Evolutionary conservation across 2,113 vertebrate genomes (phyloP).

Genomic region (Herpetotheres cachinnans): DNA sequence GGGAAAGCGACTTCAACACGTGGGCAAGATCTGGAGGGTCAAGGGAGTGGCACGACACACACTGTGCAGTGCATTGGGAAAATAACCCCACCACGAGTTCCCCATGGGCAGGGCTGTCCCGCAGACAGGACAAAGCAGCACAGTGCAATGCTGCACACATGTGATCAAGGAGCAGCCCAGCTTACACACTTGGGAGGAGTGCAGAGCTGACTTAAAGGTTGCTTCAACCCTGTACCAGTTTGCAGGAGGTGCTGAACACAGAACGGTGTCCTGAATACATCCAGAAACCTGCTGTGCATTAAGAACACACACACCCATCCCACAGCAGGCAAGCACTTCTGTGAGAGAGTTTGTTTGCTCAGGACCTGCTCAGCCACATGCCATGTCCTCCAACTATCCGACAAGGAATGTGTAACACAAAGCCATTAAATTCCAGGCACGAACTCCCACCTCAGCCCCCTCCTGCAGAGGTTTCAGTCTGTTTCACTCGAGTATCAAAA

Average conservation of each 20-base stretch:
- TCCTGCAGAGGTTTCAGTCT: not conserved
- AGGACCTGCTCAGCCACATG: not conserved
- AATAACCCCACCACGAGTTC: not conserved
- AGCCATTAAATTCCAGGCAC: not conserved
- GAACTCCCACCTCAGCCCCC: not conserved
- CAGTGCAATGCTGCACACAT: fast-evolving
- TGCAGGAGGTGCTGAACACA: not conserved
- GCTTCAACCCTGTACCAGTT: not conserved
- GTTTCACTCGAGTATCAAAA: not conserved
- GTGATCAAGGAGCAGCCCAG: not conserved
- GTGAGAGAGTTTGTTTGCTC: not conserved
- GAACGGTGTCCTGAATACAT: not conserved
- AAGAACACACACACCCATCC: not conserved
- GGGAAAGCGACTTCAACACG: not conserved
- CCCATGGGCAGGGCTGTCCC: not conserved
- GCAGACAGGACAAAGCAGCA: not conserved
- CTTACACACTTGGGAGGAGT: fast-evolving
- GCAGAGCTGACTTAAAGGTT: not conserved
- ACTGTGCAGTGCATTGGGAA: fast-evolving
- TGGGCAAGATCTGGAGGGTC: not conserved
- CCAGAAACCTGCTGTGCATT: not conserved
- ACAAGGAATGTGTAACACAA: not conserved
- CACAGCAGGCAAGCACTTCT: not conserved
- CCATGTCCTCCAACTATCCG: not conserved
- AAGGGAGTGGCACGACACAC: not conserved